Base-by-base conservation (phyloP, 1,140 invertebrate species). In the Drosophila pandora region DNA sequence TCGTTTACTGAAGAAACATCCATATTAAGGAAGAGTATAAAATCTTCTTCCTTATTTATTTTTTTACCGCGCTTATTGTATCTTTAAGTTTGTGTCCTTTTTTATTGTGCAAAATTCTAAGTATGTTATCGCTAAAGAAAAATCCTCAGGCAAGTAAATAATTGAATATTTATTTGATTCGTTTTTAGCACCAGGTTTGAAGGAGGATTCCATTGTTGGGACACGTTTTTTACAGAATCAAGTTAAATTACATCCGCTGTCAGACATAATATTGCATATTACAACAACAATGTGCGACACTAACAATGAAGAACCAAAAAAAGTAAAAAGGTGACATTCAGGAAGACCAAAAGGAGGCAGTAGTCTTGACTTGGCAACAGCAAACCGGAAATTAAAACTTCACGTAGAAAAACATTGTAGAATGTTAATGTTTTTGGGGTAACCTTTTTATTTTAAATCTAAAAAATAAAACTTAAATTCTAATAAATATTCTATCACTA, bases 361-460 rank as follows among this genome's bases (percentile, higher is more conserved):
- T 8, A 76, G 12, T 48, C 25, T 59, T 17, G 60, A 56, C 50
- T 76, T 48, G 60, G 56, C 54, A 62, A 70, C 76, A 72, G 61
- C 80, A 85, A 63, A 74, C 43, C 76, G 81, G 81, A 84, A 84
- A 84, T 84, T 84, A 81, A 83, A 85, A 85, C 77, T 77, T 70
- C 48, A 72, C 58, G 39, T 63, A 23, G 47, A 60, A 47, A 50
- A 57, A 59, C n/a, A 41, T n/a, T 0, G 2, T 8, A n/a, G 9
- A 43, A 5, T 55, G 30, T 28, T 12, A 37, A 30, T 30, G 8
- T 32, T 10, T 61, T 25, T 2, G 23, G 34, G 1, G 10, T 21
- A 3, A 21, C 2, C 22, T 10, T 47, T 28, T 1, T 28, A 25
- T 25, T 25, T 25, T 25, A 5, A 25, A 25, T 0, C 2, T 25